Evolutionary conservation across 2,888 invertebrate species (phyloP).

Genomic region (Acleris cristana): DNA sequence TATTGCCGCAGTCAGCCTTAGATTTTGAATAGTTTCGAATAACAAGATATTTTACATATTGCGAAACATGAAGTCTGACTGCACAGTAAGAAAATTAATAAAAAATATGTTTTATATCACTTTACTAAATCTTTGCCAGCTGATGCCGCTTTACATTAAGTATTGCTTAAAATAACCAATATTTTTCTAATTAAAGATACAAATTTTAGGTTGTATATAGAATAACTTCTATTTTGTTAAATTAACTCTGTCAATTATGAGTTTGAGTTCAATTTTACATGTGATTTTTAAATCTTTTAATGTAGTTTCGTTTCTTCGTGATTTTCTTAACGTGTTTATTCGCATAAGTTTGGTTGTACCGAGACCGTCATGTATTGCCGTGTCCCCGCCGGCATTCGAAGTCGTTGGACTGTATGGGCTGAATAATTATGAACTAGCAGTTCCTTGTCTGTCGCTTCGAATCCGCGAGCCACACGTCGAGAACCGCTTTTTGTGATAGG

Average conservation of each 20-base stretch:
- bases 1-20: not conserved
- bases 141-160: constrained; percentile 25
- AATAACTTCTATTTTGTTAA: constrained; percentile 1
- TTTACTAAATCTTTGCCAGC: constrained; percentile 5
- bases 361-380: not conserved
- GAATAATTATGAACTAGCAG: too few relatives aligned
- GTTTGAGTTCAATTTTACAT: constrained; percentile 1
- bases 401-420: too few relatives aligned
- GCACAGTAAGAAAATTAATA: not conserved
- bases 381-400: too few relatives aligned
- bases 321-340: not conserved
- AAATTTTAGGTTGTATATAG: constrained; percentile 25
- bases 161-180: constrained; percentile 20
- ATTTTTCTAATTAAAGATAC: constrained; percentile 22
- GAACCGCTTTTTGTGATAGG: too few relatives aligned
- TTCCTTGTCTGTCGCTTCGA: too few relatives aligned
- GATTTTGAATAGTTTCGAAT: not conserved
- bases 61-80: not conserved
- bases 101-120: not conserved
- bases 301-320: not conserved
- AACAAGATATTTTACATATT: not conserved
- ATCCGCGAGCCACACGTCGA: too few relatives aligned
- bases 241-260: constrained; percentile 8
- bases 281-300: constrained; percentile 12
- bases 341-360: not conserved